Base-by-base conservation (phyloP, 1,140 invertebrate species). In the Pogonognathellus flavescens region DNA sequence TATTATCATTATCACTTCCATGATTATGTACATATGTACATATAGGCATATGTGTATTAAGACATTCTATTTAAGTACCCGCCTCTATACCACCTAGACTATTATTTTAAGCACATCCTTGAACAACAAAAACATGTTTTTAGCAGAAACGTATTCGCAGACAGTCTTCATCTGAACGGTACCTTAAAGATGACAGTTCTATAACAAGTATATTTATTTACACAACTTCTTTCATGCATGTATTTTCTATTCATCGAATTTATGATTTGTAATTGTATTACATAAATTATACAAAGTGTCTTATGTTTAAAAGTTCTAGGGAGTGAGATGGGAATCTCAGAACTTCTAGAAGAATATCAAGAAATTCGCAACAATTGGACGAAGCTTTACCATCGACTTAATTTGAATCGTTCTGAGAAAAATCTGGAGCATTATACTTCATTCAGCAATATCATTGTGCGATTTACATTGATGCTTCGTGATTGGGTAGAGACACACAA, bases 291-390 rank as follows among this genome's bases (percentile, higher is more conserved):
- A n/a, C n/a, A n/a, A n/a, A n/a, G n/a, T n/a, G 9, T 82, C 8
- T 82, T 25, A 80, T 80, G 76, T 31, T 7, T n/a, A 13, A 59
- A 16, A 87, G 86, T 87, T 83, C 6, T 53, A n/a, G 84, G 84
- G 14, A 82, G 83, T 14, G 86, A 87, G 72, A 87, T 87, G 86
- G 86, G 86, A 9, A 87, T 87, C 16, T 50, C 86, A 5, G 86
- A 87, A 50, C 59, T 87, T 6, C 7, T 87, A 6, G 80, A 85
- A 20, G 86, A 87, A 25, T 83, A 87, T 70, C 0, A 14, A 10
- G 20, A 52, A 20, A 59, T 82, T 31, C 16, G 59, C 14, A 10
- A 72, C 1, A 25, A 83, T 9, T 80, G 72, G 53, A 22, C 55
- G 11, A 55, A 31, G 10, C 53, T 86, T 9, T 50, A 72, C 6